Percentiles rank a stretch among this genome's conserved stretches.
phyloP scores from a whole-genome alignment of 2,888 invertebrate genomes.

The Slavum lentiscoides region DNA sequence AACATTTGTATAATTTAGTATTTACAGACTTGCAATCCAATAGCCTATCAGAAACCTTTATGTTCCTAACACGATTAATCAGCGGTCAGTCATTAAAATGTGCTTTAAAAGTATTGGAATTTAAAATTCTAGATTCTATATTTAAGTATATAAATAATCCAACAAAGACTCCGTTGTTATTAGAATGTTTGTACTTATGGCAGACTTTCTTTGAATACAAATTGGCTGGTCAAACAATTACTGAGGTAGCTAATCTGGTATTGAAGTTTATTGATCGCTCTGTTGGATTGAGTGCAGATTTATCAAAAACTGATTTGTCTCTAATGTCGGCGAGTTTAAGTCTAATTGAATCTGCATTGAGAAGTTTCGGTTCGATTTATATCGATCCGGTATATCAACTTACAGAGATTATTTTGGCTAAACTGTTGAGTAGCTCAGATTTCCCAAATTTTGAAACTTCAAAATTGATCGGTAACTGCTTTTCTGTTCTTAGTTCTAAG shows the following conservation, averaged over 20 bases:
- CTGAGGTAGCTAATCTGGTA: conserved; percentile 57
- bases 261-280: conserved; percentile 47
- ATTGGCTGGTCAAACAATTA: conserved; percentile 62
- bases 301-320: conserved; percentile 37
- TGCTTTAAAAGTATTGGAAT: conserved; percentile 39
- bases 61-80: conserved; percentile 33
- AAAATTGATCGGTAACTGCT: conserved; percentile 45
- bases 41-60: conserved; percentile 21
- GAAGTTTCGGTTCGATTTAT: conserved; percentile 45
- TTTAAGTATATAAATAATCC: conserved; percentile 45
- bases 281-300: conserved; percentile 37
- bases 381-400: conserved; percentile 42
- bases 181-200: conserved; percentile 64
- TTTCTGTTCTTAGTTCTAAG: conserved; percentile 37
- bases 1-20: conserved; percentile 37
- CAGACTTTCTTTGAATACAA: conserved; percentile 65
- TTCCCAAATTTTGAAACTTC: conserved; percentile 42
- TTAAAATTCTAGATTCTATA: conserved; percentile 44
- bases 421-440: conserved; percentile 13
- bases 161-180: conserved; percentile 26
- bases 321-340: conserved; percentile 48
- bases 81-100: conserved; percentile 32
- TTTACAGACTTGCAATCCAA: conserved; percentile 40
- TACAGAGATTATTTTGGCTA: conserved; percentile 35
- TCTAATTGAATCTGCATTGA: conserved; percentile 40